Conservation (phyloP, 2,113 vertebrate genomes). For the Struthidea cinerea region DNA sequence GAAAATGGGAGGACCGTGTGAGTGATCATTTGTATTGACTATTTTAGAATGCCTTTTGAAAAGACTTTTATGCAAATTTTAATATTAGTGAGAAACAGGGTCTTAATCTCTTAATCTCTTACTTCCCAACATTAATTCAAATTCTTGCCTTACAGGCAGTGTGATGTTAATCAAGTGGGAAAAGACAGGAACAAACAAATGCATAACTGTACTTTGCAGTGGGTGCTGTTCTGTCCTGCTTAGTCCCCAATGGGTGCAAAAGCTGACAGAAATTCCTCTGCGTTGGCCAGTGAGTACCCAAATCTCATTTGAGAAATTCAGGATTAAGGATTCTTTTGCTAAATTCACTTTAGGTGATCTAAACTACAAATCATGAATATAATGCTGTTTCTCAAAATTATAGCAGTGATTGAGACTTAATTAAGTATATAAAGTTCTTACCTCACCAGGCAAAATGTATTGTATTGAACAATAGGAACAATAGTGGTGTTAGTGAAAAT, state of each 20-base stretch:
- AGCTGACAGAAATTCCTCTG: background rate
- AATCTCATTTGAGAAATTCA: background rate
- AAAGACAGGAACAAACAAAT: background rate
- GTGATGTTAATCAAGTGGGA: background rate
- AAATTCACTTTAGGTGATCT: background rate
- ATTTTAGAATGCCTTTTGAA: background rate
- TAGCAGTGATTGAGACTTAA: background rate
- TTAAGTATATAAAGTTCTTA: background rate
- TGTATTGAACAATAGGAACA: background rate
- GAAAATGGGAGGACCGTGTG: background rate
- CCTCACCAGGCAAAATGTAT: background rate
- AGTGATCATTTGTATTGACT: background rate
- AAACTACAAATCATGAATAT: background rate
- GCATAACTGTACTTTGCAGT: background rate
- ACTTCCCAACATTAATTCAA: background rate
- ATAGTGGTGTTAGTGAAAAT: background rate
- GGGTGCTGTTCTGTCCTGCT: background rate
- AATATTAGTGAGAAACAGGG: background rate
- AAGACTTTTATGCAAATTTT: background rate
- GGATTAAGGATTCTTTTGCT: background rate
- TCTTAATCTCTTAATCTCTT: background rate
- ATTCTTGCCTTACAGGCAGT: background rate
- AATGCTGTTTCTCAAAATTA: background rate
- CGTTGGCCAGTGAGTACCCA: background rate
- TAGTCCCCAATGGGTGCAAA: background rate